Evolutionary conservation across 2,113 vertebrate species (phyloP).

Genomic region (Calypte anna): DNA sequence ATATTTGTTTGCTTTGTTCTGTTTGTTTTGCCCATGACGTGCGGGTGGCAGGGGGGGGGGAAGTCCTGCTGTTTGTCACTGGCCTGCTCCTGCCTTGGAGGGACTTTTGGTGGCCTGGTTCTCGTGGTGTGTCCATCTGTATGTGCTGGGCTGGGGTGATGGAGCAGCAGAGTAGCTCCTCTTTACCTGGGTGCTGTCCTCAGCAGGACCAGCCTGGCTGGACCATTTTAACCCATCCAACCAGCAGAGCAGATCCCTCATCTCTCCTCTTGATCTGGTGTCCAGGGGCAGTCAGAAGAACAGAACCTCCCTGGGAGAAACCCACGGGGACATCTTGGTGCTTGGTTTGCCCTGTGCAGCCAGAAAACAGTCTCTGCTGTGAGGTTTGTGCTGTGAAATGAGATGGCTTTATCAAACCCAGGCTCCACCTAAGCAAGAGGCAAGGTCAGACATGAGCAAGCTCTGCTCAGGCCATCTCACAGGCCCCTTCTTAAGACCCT

Average conservation of each 20-base stretch:
- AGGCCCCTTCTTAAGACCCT: neutral
- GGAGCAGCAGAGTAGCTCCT: constrained; percentile 40
- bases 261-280: neutral
- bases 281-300: neutral
- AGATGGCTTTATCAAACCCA: constrained; percentile 45
- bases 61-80: constrained; percentile 59
- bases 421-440: neutral
- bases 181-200: constrained; percentile 7
- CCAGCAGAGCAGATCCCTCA: neutral
- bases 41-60: constrained; percentile 6
- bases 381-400: neutral
- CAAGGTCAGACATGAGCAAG: neutral
- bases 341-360: neutral
- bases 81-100: constrained; percentile 30
- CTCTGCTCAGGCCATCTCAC: neutral
- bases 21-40: constrained; percentile 69
- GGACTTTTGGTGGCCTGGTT: neutral
- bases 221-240: neutral
- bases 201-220: neutral
- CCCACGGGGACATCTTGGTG: neutral
- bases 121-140: constrained; percentile 32
- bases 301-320: neutral
- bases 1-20: constrained; percentile 50
- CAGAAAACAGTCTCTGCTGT: constrained; percentile 50
- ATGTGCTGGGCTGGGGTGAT: neutral